These are phyloP conservation scores for Escarpia spicata DNA, from an alignment of 2,888 invertebrate genomes.

Conservation along the genomic window DNA sequence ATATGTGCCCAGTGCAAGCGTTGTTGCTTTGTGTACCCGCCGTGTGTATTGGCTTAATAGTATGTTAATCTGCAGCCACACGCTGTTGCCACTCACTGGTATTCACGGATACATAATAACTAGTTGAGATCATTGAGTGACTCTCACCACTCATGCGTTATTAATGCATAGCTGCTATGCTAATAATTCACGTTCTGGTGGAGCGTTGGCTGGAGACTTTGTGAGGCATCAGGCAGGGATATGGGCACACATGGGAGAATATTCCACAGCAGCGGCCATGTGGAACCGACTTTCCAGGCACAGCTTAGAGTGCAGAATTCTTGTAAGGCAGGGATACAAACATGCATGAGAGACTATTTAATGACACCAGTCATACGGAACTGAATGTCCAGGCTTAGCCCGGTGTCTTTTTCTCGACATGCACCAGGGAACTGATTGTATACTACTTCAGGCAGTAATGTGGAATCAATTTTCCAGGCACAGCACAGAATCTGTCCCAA, in stretches of 20 bases:
- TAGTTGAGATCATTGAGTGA: slow-evolving; percentile 13
- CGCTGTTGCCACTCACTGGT: background rate
- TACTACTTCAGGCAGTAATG: too few relatives aligned
- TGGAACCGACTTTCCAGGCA: background rate
- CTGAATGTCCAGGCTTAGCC: too few relatives aligned
- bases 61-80: background rate
- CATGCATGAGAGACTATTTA: too few relatives aligned
- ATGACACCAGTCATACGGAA: too few relatives aligned
- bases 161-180: background rate
- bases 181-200: background rate
- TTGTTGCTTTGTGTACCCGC: background rate
- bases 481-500: background rate
- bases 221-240: background rate
- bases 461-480: too few relatives aligned
- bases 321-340: too few relatives aligned
- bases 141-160: background rate
- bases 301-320: too few relatives aligned
- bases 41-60: background rate
- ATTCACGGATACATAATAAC: background rate
- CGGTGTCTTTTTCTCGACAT: too few relatives aligned
- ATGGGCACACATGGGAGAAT: background rate
- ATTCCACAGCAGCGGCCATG: background rate
- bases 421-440: too few relatives aligned
- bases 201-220: background rate
- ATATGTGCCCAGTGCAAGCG: slow-evolving; percentile 1